phyloP scores from a whole-genome alignment of 1,140 invertebrate genomes.

The Drosophila nigrodunni region DNA sequence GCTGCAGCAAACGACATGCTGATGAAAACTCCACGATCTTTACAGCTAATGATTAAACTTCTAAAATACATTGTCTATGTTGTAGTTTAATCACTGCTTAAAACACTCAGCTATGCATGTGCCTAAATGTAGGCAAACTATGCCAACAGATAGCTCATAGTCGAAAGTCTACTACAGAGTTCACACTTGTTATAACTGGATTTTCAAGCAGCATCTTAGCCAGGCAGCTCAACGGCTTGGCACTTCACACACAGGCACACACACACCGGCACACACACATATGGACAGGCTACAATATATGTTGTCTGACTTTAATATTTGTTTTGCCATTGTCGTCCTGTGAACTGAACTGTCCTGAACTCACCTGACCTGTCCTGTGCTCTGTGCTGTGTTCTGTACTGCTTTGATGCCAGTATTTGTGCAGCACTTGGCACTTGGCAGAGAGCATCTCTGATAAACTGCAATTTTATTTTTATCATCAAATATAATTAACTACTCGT shows the following conservation, averaged over 20 bases:
- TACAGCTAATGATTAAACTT: no score
- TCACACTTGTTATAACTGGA: constrained; percentile 52
- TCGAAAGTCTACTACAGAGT: no score
- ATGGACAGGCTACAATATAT: constrained; percentile 8
- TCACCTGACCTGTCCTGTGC: constrained; percentile 51
- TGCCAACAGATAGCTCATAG: no score
- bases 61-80: no score
- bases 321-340: constrained; percentile 61
- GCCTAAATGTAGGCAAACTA: no score
- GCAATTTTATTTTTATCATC: constrained; percentile 69
- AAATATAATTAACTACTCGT: constrained; percentile 73
- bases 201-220: constrained; percentile 64
- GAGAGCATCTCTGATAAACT: constrained; percentile 66
- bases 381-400: constrained; percentile 34
- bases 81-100: no score
- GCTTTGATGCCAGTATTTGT: constrained; percentile 58
- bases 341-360: constrained; percentile 25
- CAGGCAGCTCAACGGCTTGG: constrained; percentile 45
- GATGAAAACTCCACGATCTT: no score
- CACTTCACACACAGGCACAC: constrained; percentile 35
- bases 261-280: constrained; percentile 3
- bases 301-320: constrained; percentile 62
- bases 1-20: no score
- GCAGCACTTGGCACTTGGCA: constrained; percentile 57
- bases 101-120: no score